Conservation (phyloP, 1,140 invertebrate genomes). For the Drosophila sulfurigaster region DNA sequence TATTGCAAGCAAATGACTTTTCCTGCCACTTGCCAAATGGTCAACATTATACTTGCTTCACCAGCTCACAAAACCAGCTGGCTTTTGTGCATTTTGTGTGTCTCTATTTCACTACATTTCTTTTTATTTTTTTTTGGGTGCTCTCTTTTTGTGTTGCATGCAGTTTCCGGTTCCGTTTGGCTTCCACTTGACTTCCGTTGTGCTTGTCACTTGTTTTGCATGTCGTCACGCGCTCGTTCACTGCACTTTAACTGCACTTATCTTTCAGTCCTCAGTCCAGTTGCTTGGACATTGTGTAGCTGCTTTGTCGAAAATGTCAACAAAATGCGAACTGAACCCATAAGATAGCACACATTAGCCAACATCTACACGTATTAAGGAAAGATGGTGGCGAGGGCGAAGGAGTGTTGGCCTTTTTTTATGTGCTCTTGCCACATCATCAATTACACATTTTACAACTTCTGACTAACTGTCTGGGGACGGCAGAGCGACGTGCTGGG, state of each 20-base stretch:
- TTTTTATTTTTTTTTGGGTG: slow-evolving; percentile 1
- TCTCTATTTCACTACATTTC: background rate
- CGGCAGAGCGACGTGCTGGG: slow-evolving; percentile 42
- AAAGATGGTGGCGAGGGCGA: background rate
- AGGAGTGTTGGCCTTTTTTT: slow-evolving; percentile 46
- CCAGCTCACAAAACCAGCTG: slow-evolving; percentile 6
- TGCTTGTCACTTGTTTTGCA: slow-evolving; percentile 61
- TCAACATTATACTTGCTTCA: slow-evolving; percentile 65
- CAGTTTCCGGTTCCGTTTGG: slow-evolving; percentile 77
- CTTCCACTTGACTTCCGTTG: slow-evolving; percentile 58
- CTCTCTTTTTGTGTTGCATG: slow-evolving; percentile 58
- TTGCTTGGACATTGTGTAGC: slow-evolving; percentile 67
- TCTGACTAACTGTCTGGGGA: slow-evolving; percentile 43
- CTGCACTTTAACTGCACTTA: slow-evolving; percentile 79
- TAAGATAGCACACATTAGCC: slow-evolving; percentile 14
- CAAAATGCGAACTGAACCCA: slow-evolving; percentile 53
- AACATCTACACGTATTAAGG: slow-evolving; percentile 4
- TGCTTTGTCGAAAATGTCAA: slow-evolving; percentile 82
- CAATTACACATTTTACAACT: slow-evolving; percentile 83
- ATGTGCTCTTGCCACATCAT: slow-evolving; percentile 79
- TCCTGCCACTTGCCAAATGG: slow-evolving; percentile 69
- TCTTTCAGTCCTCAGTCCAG: slow-evolving; percentile 22
- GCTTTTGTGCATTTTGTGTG: slow-evolving; percentile 9
- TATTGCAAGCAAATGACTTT: slow-evolving; percentile 13
- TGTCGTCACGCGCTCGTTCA: slow-evolving; percentile 76